Evolutionary conservation across 23 tunicate genomes (phyloP), one percentile per base, ranked within the genome.

Genomic region (Trididemnum miniatum): DNA sequence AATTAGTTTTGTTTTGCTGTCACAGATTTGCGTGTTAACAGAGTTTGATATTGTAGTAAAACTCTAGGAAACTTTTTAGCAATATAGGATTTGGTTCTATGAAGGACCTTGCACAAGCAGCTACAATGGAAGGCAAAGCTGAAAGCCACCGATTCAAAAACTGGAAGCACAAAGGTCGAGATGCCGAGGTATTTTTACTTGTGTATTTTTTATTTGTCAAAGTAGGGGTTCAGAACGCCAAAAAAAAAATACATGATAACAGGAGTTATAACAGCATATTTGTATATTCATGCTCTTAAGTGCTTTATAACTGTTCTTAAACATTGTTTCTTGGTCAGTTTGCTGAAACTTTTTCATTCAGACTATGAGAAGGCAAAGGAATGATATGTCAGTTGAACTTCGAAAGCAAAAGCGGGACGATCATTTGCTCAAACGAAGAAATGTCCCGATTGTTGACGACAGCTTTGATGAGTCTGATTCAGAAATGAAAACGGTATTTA

Each of bases 141-240:
- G 86, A 91, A 23, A 72, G 72, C 65, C 79, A 81, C 31, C 76
- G 99, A 32, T 95, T 95, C 59, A 81, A 82, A 51, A 87, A 79
- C 44, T 95, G 99, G 99, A 95, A 95, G 71, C 94, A 89, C 81
- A 95, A 95, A 77, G 99, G 99, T 15, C 51, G 97, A 72, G 97
- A 92, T 83, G 84, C 91, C 12, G 97, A 92, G 83, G 97, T 92
- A n/a, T n/a, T n/a, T n/a, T n/a, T n/a, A n/a, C n/a, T n/a, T n/a
- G n/a, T n/a, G n/a, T n/a, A n/a, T n/a, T n/a, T n/a, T n/a, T n/a
- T n/a, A n/a, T n/a, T n/a, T n/a, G n/a, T n/a, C n/a, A n/a, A n/a
- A n/a, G n/a, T n/a, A n/a, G n/a, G n/a, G n/a, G n/a, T n/a, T n/a
- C n/a, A n/a, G n/a, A n/a, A n/a, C n/a, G n/a, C n/a, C n/a, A n/a